These are phyloP conservation scores for Heliangelus exortis DNA, from an alignment of 2,797 vertebrate genomes.

Conservation along the genomic window DNA sequence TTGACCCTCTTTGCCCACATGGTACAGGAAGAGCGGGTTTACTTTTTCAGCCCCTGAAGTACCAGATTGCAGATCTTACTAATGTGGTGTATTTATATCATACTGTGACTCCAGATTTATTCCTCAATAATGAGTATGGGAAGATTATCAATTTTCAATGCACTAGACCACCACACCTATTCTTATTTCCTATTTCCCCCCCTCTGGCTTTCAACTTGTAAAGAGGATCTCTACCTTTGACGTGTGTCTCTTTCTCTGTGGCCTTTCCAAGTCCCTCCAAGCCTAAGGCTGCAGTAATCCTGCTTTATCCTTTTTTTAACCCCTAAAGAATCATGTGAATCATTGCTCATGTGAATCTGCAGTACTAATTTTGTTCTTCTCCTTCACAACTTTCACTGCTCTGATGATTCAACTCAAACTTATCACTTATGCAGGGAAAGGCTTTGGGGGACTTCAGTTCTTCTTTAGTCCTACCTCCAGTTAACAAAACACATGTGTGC, in stretches of 20 bases:
- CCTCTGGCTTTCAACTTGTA: conserved; percentile 44
- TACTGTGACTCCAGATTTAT: not conserved
- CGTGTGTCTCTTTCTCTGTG: conserved; percentile 32
- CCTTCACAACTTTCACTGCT: not conserved
- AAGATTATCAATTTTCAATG: conserved; percentile 35
- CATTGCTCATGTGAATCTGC: not conserved
- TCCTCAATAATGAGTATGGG: conserved; percentile 37
- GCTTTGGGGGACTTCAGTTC: not conserved
- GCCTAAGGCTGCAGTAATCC: conserved; percentile 30
- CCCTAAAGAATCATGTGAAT: not conserved
- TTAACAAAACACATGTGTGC: not conserved
- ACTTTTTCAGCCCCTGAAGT: not conserved
- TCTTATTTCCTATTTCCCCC: conserved; percentile 61
- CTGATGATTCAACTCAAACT: conserved; percentile 29
- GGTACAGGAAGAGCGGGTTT: not conserved
- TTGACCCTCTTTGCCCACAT: not conserved
- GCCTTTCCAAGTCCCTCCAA: conserved; percentile 11
- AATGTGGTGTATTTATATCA: not conserved
- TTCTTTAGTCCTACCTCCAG: conserved; percentile 7
- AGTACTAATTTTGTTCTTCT: conserved; percentile 1
- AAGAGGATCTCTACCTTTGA: conserved; percentile 38
- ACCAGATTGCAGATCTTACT: not conserved
- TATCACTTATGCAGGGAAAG: not conserved
- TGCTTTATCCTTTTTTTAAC: not conserved
- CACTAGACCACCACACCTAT: conserved; percentile 23